Conservation (phyloP, 2,113 vertebrate genomes). For the Pholis gunnellus region DNA sequence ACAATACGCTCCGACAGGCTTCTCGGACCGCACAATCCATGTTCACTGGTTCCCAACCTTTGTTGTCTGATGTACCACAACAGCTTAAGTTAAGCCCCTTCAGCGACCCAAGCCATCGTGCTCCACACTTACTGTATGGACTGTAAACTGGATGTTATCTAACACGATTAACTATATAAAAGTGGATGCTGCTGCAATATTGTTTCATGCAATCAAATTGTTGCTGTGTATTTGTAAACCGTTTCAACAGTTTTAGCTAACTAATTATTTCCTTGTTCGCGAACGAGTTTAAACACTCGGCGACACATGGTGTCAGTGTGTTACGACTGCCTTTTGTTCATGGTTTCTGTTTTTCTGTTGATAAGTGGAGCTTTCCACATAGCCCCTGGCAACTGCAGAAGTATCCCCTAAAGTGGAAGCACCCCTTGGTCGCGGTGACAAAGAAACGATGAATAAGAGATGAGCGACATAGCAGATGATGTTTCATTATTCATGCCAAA, state of each 20-base stretch:
- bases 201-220: background rate
- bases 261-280: background rate
- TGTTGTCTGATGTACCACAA: constrained; percentile 19
- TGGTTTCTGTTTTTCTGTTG: background rate
- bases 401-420: background rate
- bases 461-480: constrained; percentile 19
- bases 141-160: constrained; percentile 3
- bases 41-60: constrained; percentile 18
- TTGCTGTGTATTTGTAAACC: background rate
- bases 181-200: background rate
- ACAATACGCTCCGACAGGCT: constrained; percentile 49
- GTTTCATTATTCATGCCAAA: constrained; percentile 77
- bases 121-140: background rate
- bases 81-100: constrained; percentile 19
- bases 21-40: constrained; percentile 41
- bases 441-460: constrained; percentile 31
- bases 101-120: background rate
- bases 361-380: background rate
- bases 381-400: background rate
- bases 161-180: background rate
- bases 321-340: background rate
- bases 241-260: background rate
- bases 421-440: background rate
- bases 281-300: too few relatives aligned
- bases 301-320: background rate